phyloP scores from a whole-genome alignment of 2,113 vertebrate species.

The Poicephalus gulielmi region DNA sequence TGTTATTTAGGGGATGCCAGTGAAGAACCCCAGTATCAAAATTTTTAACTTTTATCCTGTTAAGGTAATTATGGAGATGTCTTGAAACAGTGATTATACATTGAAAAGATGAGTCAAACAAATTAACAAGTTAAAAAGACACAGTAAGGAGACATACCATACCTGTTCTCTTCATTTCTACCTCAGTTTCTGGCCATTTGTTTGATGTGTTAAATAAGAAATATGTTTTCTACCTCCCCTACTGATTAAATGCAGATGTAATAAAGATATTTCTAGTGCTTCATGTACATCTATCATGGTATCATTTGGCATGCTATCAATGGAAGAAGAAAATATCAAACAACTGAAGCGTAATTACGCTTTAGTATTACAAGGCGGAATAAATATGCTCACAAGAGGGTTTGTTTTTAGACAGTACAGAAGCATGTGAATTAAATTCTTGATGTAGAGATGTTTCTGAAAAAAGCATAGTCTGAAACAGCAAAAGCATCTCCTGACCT shows the following conservation, averaged over 20 bases:
- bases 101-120: not conserved
- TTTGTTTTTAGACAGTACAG: not conserved
- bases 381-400: not conserved
- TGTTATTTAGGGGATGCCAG: not conserved
- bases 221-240: not conserved
- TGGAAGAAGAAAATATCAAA: slow-evolving; percentile 29
- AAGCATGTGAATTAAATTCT: not conserved
- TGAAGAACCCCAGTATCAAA: not conserved
- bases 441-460: not conserved
- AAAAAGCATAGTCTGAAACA: not conserved
- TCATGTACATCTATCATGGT: not conserved
- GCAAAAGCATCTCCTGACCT: not conserved
- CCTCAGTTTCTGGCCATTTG: not conserved
- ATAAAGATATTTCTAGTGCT: not conserved
- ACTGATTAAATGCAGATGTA: not conserved
- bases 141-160: not conserved
- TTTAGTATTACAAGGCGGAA: not conserved
- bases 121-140: not conserved
- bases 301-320: not conserved
- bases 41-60: not conserved
- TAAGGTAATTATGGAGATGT: not conserved
- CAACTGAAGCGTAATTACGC: not conserved
- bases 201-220: not conserved
- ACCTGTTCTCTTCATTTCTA: not conserved
- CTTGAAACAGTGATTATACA: not conserved